A percentile compares a stretch with the other conserved stretches of the same genome.
Evolutionary conservation across 1,140 invertebrate genomes (phyloP).

Genomic region (Latrodectus geometricus): DNA sequence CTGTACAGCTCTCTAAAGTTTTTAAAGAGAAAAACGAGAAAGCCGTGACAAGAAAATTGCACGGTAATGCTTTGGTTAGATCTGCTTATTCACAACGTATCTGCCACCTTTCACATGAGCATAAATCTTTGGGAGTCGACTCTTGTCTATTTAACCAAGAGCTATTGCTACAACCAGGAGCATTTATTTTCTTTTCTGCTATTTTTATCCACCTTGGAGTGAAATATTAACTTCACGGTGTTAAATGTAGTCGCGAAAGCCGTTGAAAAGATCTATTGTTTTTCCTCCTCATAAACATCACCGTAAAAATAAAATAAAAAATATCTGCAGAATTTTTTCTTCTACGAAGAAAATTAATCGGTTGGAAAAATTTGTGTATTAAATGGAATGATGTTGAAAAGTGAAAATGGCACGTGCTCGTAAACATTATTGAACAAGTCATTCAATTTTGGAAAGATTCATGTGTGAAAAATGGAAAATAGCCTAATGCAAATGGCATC

Average conservation of each 20-base stretch:
- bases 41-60: constrained; percentile 57
- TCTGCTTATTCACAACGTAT: constrained; percentile 36
- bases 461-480: too few relatives aligned
- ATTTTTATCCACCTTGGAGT: constrained; percentile 29
- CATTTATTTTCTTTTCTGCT: constrained; percentile 36
- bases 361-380: background rate
- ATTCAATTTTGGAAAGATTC: too few relatives aligned
- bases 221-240: constrained; percentile 54
- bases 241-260: constrained; percentile 44
- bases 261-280: constrained; percentile 59
- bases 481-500: too few relatives aligned
- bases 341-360: constrained; percentile 11
- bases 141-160: constrained; percentile 46
- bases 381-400: background rate
- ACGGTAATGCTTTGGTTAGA: constrained; percentile 42
- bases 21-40: constrained; percentile 30
- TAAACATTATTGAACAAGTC: too few relatives aligned
- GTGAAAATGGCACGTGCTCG: too few relatives aligned
- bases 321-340: background rate
- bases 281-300: background rate
- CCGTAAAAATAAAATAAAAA: background rate
- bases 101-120: constrained; percentile 10
- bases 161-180: constrained; percentile 35
- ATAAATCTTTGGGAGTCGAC: constrained; percentile 45
- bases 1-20: background rate